Base-by-base conservation (phyloP, 2,797 vertebrate species). In the Margarornis squamiger region DNA sequence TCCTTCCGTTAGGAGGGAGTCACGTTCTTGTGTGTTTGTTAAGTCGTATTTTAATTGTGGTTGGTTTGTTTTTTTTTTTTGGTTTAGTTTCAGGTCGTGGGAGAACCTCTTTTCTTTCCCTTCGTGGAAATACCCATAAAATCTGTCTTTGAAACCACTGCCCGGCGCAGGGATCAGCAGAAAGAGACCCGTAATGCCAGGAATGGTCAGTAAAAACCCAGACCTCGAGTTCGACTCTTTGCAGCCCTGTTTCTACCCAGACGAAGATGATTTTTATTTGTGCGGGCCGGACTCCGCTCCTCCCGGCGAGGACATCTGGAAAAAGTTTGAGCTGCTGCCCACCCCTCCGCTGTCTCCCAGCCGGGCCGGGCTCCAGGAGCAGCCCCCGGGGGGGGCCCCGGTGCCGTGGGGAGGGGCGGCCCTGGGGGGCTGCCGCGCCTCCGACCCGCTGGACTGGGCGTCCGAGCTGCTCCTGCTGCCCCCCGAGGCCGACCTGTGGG, bases 221-320 rank as follows among this genome's bases (percentile, higher is more conserved):
- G 99, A 99, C 96, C 97, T 99, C 98, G 99, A 99, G 98, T 99
- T 99, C 93, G 99, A 99, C 98, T 99, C 99, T 77, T 97, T 99
- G 97, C 99, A 99, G 97, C 99, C 99, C 73, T 99, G 99, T 96
- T 99, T 99, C 97, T 99, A 99, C 93, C 99, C 99, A 58, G 99
- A 99, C 94, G 99, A 99, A 98, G 99, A 99, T 97, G 99, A 99
- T 97, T 99, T 99, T 98, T 99, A 99, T 97, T 98, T 99, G 96
- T 99, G 99, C 97, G 99, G 99, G 97, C 99, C 99, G 61, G 99
- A 99, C 98, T 98, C 98, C 65, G 99, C 99, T 94, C 99, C 99
- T 94, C 99, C 99, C 59, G 99, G 99, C 91, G 99, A 99, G 98
- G 99, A 99, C 99, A 99, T 99, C 98, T 99, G 99, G 99, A 99